Percentiles rank a stretch among this genome's conserved stretches.
Evolutionary conservation across 2,797 vertebrate genomes (phyloP).

Genomic region (Poecile montanus): DNA sequence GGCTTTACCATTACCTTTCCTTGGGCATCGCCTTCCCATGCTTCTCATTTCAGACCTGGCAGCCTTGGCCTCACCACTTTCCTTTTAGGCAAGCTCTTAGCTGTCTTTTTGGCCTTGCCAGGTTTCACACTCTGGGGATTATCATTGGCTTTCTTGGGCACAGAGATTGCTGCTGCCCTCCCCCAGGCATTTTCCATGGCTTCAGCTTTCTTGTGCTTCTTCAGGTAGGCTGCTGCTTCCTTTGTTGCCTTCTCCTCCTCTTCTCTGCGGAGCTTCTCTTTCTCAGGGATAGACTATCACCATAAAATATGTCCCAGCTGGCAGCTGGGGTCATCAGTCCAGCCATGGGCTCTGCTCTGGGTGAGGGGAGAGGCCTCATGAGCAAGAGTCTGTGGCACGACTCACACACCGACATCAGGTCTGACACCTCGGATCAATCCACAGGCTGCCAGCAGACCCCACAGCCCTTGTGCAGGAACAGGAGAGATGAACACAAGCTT

Average conservation of each 20-base stretch:
- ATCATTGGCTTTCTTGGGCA: not conserved
- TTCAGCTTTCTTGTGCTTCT: not conserved
- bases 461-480: not conserved
- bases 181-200: not conserved
- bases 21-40: not conserved
- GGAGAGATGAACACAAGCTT: not conserved
- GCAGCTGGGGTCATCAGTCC: not conserved
- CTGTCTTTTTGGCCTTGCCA: not conserved
- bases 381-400: fast-evolving
- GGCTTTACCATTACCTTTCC: not conserved
- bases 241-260: not conserved
- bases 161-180: not conserved
- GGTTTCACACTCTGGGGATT: not conserved
- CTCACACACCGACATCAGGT: fast-evolving
- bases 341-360: not conserved
- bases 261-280: not conserved
- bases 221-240: not conserved
- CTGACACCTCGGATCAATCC: not conserved
- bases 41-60: not conserved
- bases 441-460: not conserved
- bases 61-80: not conserved
- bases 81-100: not conserved
- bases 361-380: not conserved
- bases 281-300: not conserved
- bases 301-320: not conserved